phyloP scores from a whole-genome alignment of 1,140 invertebrate genomes.

The Solenopsis fugax region DNA sequence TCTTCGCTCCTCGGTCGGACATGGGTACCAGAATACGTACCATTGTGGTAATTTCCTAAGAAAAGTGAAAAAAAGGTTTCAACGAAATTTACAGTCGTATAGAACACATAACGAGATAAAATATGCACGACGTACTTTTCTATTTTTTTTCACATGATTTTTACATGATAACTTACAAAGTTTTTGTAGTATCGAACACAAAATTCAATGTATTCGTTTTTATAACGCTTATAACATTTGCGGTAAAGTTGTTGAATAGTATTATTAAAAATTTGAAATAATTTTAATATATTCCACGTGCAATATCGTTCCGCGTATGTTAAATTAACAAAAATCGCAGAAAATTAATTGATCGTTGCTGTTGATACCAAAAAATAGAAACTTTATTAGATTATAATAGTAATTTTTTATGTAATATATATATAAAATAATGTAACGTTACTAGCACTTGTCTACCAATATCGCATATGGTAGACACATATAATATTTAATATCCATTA shows the following conservation, averaged over 20 bases:
- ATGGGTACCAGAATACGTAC: constrained; percentile 14
- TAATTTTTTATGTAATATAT: constrained; percentile 73
- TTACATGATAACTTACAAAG: constrained; percentile 34
- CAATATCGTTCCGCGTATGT: background rate
- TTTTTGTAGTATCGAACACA: constrained; percentile 2
- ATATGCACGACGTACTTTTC: constrained; percentile 25
- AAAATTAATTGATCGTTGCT: constrained; percentile 71
- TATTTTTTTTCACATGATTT: constrained; percentile 15
- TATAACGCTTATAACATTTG: constrained; percentile 15
- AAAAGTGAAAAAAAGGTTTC: constrained; percentile 28
- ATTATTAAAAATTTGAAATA: constrained; percentile 3
- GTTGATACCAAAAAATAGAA: constrained; percentile 85
- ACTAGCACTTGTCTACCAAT: constrained; percentile 76
- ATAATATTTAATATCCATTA: constrained; percentile 73
- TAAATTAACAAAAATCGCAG: constrained; percentile 31
- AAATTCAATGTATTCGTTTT: constrained; percentile 20
- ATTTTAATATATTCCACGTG: background rate
- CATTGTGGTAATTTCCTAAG: constrained; percentile 21
- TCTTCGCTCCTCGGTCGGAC: constrained; percentile 9
- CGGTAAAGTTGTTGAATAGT: background rate
- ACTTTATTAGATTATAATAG: constrained; percentile 83
- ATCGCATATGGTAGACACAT: constrained; percentile 70
- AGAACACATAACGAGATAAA: constrained; percentile 17
- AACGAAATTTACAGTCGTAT: background rate
- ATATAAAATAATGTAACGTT: constrained; percentile 80